Percentiles rank a stretch among this genome's conserved stretches.
phyloP scores from a whole-genome alignment of 2,113 vertebrate genomes.

The Oryzias melastigma region DNA sequence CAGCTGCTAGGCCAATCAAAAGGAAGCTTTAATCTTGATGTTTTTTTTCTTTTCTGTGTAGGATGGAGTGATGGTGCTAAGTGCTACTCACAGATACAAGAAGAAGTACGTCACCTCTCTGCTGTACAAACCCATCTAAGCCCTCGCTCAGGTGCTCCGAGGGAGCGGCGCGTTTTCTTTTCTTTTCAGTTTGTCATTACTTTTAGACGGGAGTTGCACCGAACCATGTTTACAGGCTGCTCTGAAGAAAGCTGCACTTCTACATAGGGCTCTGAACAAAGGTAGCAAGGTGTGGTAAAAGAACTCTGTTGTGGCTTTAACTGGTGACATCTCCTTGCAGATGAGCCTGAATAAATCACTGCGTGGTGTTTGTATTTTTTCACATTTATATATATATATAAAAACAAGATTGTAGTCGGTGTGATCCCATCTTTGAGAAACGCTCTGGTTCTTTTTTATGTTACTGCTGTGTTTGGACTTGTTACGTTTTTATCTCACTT shows the following conservation, averaged over 20 bases:
- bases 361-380: conserved; percentile 42
- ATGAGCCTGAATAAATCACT: conserved; percentile 42
- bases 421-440: too few relatives aligned
- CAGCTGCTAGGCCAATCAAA: too few relatives aligned
- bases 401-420: not conserved
- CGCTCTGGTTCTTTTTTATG: not conserved
- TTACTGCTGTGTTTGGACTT: conserved; percentile 9
- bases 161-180: conserved; percentile 40
- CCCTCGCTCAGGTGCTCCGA: conserved; percentile 4
- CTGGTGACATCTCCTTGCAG: conserved; percentile 15
- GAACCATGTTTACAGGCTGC: conserved; percentile 54
- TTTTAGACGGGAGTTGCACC: conserved; percentile 57
- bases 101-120: conserved; percentile 98
- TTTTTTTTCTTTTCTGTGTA: conserved; percentile 59
- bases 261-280: conserved; percentile 49
- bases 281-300: conserved; percentile 4
- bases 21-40: not conserved
- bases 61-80: conserved; percentile 98
- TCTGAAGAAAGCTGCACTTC: conserved; percentile 29
- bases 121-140: conserved; percentile 81
- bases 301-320: conserved; percentile 38
- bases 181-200: conserved; percentile 10
- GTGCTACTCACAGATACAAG: conserved; percentile 96
- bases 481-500: not conserved
- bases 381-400: conserved; percentile 21